phyloP scores from a whole-genome alignment of 2,797 vertebrate species.

The Spatula clypeata region DNA sequence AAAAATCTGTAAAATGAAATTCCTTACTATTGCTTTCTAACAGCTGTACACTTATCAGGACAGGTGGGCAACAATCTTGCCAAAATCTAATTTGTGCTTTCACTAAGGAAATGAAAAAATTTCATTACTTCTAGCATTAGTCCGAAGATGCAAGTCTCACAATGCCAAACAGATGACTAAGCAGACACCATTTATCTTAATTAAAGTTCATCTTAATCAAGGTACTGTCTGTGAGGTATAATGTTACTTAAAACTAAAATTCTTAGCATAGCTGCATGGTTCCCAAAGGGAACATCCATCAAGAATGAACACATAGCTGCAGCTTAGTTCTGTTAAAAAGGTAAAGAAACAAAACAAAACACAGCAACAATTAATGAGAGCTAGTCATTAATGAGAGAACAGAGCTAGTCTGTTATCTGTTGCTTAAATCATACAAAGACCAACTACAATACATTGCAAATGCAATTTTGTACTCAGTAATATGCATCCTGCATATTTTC shows the following conservation, averaged over 20 bases:
- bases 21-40: constrained; percentile 10
- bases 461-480: background rate
- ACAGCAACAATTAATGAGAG: background rate
- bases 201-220: constrained; percentile 83
- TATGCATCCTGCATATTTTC: rapidly evolving
- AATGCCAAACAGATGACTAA: constrained; percentile 69
- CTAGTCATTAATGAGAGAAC: background rate
- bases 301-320: background rate
- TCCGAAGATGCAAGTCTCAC: constrained; percentile 51
- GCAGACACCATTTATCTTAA: constrained; percentile 80
- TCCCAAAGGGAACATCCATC: constrained; percentile 30
- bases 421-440: background rate
- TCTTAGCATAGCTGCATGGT: background rate
- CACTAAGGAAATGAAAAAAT: constrained; percentile 71
- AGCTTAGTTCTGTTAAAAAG: background rate
- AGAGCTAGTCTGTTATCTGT: background rate
- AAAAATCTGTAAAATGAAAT: constrained; percentile 27
- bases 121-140: constrained; percentile 69
- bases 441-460: background rate
- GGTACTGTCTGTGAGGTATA: constrained; percentile 58
- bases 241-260: constrained; percentile 56
- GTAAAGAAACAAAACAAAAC: constrained; percentile 1
- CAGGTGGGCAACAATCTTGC: constrained; percentile 57
- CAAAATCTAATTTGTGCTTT: constrained; percentile 73
- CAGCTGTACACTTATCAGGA: background rate